These are phyloP conservation scores for Bolborhynchus lineola DNA, from an alignment of 2,113 vertebrate genomes.

Conservation along the genomic window DNA sequence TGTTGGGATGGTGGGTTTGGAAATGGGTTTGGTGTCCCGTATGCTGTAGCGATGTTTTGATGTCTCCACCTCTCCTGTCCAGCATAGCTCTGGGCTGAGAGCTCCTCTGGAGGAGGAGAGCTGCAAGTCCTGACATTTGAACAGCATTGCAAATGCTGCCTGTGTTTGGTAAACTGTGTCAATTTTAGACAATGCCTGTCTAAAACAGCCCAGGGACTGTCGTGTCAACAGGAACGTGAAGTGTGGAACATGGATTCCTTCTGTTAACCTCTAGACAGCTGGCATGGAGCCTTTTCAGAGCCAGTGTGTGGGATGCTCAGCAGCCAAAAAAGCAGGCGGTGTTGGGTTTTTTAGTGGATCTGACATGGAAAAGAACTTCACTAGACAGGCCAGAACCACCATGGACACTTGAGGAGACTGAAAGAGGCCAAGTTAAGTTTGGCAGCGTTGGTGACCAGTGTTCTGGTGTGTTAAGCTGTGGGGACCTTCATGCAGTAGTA, in stretches of 20 bases:
- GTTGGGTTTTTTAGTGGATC: background rate
- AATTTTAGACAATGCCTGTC: background rate
- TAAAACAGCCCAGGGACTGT: background rate
- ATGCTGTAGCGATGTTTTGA: background rate
- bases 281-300: background rate
- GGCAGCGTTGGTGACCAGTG: accelerated
- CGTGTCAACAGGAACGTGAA: background rate
- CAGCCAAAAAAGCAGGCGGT: background rate
- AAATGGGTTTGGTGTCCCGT: background rate
- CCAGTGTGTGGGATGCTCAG: background rate
- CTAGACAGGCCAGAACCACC: background rate
- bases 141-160: background rate
- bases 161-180: background rate
- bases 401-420: background rate
- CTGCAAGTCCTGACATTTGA: background rate
- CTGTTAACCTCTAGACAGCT: background rate
- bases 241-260: background rate
- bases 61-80: background rate
- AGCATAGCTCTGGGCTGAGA: background rate
- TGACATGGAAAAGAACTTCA: background rate
- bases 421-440: background rate
- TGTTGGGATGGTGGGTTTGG: background rate
- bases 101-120: background rate
- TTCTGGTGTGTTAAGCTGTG: background rate
- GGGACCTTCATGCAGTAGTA: background rate